Conservation (phyloP, 2,888 invertebrate genomes). For the Brachycybe producta region DNA sequence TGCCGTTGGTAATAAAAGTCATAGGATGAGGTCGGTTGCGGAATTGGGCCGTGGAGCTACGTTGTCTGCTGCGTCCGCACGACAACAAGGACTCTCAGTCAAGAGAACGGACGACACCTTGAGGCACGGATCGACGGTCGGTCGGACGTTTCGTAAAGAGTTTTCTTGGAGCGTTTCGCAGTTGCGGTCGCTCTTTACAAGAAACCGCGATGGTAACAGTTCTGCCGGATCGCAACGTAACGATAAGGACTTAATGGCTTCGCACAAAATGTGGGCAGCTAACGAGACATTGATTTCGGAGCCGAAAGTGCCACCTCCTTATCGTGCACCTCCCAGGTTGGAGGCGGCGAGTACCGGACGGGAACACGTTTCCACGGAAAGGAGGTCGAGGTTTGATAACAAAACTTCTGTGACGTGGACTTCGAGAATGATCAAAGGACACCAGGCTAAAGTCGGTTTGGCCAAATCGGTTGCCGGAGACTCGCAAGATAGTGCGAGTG, state of each 20-base stretch:
- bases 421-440: background rate
- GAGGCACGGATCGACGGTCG: background rate
- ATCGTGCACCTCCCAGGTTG: slow-evolving; percentile 3
- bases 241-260: background rate
- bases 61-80: background rate
- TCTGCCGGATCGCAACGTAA: background rate
- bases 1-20: background rate
- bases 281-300: background rate
- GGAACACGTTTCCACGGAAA: background rate
- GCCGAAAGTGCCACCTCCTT: slow-evolving; percentile 8
- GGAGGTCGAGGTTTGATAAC: too few species aligned
- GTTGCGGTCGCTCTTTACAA: slow-evolving; percentile 7
- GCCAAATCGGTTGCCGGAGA: slow-evolving; percentile 3
- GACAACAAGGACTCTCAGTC: background rate
- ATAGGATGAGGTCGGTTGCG: background rate
- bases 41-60: background rate
- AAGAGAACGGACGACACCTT: background rate
- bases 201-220: background rate
- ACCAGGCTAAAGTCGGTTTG: too few species aligned
- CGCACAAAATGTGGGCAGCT: background rate
- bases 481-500: slow-evolving; percentile 9
- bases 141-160: slow-evolving; percentile 2
- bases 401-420: background rate
- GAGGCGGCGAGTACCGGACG: background rate
- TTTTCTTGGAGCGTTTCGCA: slow-evolving; percentile 15